Base-by-base conservation (phyloP, 2,888 invertebrate genomes). In the Stictocephala bisonia region DNA sequence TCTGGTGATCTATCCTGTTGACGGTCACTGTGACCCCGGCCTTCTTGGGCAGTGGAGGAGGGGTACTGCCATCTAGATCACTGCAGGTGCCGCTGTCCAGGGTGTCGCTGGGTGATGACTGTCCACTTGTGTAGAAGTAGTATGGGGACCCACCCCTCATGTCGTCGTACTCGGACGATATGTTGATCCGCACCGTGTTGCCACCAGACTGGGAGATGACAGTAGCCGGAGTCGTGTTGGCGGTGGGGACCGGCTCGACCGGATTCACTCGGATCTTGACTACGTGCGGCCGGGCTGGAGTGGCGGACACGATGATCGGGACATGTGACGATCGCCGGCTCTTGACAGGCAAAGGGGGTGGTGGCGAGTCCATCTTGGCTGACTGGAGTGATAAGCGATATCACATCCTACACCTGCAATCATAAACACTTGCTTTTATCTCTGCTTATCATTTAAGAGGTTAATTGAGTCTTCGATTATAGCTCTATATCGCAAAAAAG, bases 51-150 rank as follows among this genome's bases (percentile, higher is more conserved):
- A 90, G 85, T 1, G 91, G 91, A 3, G 89, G 88, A 70, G 92
- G 90, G 22, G 91, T 91, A 58, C 78, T 78, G 44, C 90, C 89
- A 80, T 94, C 93, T 79, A 93, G 86, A 84, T 94, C 94, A 82
- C 93, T 93, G 84, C 94, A 93, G 35, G 93, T 94, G 53, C 94
- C 94, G 73, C 93, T 94, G 84, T 94, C 94, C 76, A 93, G 83
- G 0, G 93, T 93, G 81, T 93, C 93, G 80, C 91, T 92, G 0
- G 93, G 93, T 29, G 93, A 93, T 81, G 92, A 92, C 81, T 94
- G 93, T 0, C 93, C 93, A 81, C 92, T 93, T 15, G 69, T 69
- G 69, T 73, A 70, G 40, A 64, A 70, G 40, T 70, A 73, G 58
- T 73, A 73, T 18, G 64, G 72, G 9, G 66, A 64, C 13, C 50